phyloP scores from a whole-genome alignment of 2,113 vertebrate species.

The Carassius carassius region DNA sequence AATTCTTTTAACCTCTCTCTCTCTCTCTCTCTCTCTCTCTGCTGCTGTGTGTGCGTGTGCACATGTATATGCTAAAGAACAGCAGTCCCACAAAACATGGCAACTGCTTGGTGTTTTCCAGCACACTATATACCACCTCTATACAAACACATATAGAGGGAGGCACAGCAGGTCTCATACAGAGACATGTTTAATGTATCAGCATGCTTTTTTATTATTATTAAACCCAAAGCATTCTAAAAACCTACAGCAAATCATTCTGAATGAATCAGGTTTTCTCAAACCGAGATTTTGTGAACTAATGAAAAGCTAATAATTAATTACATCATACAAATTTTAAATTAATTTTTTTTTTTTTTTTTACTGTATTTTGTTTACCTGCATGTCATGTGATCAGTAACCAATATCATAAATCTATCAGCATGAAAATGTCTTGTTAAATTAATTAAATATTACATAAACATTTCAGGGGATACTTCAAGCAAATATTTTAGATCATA shows the following conservation, averaged over 20 bases:
- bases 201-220: not conserved
- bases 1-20: not conserved
- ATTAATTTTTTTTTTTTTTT: too few relatives aligned
- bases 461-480: too few relatives aligned
- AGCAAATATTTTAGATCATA: too few relatives aligned
- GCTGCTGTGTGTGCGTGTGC: not conserved
- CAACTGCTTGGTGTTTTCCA: not conserved
- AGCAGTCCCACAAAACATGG: not conserved
- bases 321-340: too few relatives aligned
- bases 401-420: too few relatives aligned
- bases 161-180: not conserved
- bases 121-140: slow-evolving; percentile 25
- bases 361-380: too few relatives aligned
- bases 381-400: too few relatives aligned
- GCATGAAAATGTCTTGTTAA: too few relatives aligned
- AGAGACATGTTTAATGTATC: not conserved
- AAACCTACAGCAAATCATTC: not conserved
- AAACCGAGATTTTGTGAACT: too few relatives aligned
- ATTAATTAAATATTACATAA: too few relatives aligned
- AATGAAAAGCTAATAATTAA: too few relatives aligned
- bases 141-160: not conserved
- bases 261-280: too few relatives aligned
- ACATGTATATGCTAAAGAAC: not conserved
- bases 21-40: slow-evolving; percentile 22
- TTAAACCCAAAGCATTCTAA: not conserved